A percentile compares a stretch with the other conserved stretches of the same genome.
Conservation (phyloP, 1,140 invertebrate genomes). For the Nasonia giraulti region DNA sequence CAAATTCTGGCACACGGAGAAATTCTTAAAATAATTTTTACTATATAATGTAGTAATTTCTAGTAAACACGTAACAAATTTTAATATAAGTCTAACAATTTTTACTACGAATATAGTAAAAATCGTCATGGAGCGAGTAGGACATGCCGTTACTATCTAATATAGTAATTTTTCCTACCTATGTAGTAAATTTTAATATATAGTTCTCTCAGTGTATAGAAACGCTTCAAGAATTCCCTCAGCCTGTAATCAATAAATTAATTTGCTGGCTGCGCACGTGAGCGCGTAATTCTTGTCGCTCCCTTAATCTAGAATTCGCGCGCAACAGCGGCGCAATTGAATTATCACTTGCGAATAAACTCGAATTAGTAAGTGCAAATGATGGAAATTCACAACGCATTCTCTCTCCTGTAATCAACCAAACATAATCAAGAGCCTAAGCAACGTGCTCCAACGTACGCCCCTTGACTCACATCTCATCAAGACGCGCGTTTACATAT, state of each 20-base stretch:
- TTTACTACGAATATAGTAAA: no score
- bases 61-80: no score
- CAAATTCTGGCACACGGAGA: no score
- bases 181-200: no score
- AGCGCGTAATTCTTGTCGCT: constrained; percentile 18
- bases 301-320: constrained; percentile 13
- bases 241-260: constrained; percentile 15
- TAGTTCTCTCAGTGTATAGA: no score
- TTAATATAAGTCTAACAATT: no score
- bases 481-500: background rate
- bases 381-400: constrained; percentile 16
- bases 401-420: background rate
- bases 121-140: no score
- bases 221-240: background rate
- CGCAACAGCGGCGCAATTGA: background rate
- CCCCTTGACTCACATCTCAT: background rate
- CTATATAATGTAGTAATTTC: no score
- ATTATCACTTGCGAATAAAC: constrained; percentile 24
- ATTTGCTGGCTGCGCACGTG: background rate
- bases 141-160: no score
- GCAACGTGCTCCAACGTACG: background rate
- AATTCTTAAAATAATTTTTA: no score
- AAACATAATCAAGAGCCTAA: constrained; percentile 7
- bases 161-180: no score
- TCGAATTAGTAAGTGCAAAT: constrained; percentile 6